Conservation (phyloP, 2,797 vertebrate genomes). For the Chanos chanos region DNA sequence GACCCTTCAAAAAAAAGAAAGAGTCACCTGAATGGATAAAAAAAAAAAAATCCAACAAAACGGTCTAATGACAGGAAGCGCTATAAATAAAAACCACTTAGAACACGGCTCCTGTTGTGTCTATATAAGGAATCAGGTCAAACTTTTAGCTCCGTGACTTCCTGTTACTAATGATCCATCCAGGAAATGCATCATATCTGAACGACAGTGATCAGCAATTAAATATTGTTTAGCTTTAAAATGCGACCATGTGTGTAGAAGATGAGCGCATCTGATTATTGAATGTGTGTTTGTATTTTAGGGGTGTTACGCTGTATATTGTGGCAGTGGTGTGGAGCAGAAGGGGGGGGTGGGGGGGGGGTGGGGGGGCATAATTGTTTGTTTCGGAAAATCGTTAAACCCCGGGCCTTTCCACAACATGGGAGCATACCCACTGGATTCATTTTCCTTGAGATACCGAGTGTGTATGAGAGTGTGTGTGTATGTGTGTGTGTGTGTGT, state of each 20-base stretch:
- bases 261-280: too few species aligned
- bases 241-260: too few species aligned
- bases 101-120: conserved; percentile 6
- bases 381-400: too few species aligned
- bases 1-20: not conserved
- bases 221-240: too few species aligned
- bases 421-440: too few species aligned
- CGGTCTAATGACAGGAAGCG: conserved; percentile 35
- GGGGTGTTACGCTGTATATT: too few species aligned
- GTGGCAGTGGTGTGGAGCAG: too few species aligned
- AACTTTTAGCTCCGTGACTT: conserved; percentile 40
- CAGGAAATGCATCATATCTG: conserved; percentile 32
- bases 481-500: not conserved
- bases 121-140: conserved; percentile 30
- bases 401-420: too few species aligned
- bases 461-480: not conserved
- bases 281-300: too few species aligned
- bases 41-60: conserved; percentile 14
- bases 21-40: conserved; percentile 1
- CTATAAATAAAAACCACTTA: conserved; percentile 40
- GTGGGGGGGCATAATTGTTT: too few species aligned
- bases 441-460: too few species aligned
- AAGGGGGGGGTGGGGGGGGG: too few species aligned
- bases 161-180: conserved; percentile 42
- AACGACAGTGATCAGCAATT: not conserved